Percentiles rank a stretch among this genome's conserved stretches.
Evolutionary conservation across 2,113 vertebrate species (phyloP).

Genomic region (Rhegmatorhina hoffmannsi): DNA sequence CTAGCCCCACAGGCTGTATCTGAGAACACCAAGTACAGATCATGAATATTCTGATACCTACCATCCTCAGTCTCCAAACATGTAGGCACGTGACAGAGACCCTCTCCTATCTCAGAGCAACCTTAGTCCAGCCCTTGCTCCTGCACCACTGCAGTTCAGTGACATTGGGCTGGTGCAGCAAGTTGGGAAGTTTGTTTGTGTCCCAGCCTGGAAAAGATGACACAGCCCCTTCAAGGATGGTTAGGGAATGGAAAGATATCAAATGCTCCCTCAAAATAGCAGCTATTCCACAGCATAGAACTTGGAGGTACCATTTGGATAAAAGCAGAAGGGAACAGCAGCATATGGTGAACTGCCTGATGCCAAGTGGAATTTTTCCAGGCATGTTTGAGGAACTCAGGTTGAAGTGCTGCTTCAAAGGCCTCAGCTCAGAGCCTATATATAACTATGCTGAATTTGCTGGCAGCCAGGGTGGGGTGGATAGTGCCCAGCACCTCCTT

Average conservation of each 20-base stretch:
- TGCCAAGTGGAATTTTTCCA: constrained; percentile 52
- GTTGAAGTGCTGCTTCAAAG: constrained; percentile 37
- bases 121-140: not conserved
- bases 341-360: constrained; percentile 21
- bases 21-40: not conserved
- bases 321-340: constrained; percentile 29
- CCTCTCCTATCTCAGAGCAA: not conserved
- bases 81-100: not conserved
- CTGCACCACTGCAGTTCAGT: not conserved
- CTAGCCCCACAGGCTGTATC: not conserved
- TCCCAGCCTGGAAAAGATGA: not conserved
- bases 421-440: constrained; percentile 33
- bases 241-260: constrained; percentile 38
- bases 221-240: not conserved
- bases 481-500: not conserved
- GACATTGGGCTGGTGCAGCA: not conserved
- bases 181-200: not conserved
- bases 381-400: constrained; percentile 9
- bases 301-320: not conserved
- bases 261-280: constrained; percentile 27
- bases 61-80: not conserved
- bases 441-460: constrained; percentile 32
- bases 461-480: not conserved
- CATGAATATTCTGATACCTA: not conserved
- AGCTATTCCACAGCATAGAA: constrained; percentile 4